phyloP scores from a whole-genome alignment of 2,888 invertebrate genomes.

The Andrena minutula region DNA sequence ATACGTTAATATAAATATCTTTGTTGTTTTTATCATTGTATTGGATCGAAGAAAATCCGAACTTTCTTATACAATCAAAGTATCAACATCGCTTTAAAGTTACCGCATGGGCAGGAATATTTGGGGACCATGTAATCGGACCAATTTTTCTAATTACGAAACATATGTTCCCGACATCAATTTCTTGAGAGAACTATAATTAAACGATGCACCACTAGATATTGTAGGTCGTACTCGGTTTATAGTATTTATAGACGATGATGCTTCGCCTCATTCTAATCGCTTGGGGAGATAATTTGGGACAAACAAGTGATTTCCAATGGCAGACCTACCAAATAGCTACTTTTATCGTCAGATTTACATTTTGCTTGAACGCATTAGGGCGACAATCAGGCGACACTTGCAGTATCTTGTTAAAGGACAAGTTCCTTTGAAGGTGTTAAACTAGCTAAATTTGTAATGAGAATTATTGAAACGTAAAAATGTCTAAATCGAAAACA shows the following conservation, averaged over 20 bases:
- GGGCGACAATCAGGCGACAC: too few relatives aligned
- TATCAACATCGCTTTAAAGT: too few relatives aligned
- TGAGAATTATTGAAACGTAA: background rate
- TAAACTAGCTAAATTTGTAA: background rate
- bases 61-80: background rate
- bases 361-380: too few relatives aligned
- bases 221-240: too few relatives aligned
- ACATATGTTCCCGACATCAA: background rate
- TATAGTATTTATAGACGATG: too few relatives aligned
- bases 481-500: background rate
- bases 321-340: too few relatives aligned
- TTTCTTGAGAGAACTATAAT: background rate
- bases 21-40: background rate
- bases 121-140: background rate
- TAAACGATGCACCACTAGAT: background rate
- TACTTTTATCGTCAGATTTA: too few relatives aligned
- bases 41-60: background rate
- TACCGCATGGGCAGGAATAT: too few relatives aligned
- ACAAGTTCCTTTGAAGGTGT: background rate
- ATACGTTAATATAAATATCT: background rate
- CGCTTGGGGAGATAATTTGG: too few relatives aligned
- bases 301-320: too few relatives aligned
- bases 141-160: background rate
- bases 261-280: too few relatives aligned
- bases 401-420: too few relatives aligned